Conservation (phyloP, 1,140 invertebrate species). For the Trypoxylus dichotomus region DNA sequence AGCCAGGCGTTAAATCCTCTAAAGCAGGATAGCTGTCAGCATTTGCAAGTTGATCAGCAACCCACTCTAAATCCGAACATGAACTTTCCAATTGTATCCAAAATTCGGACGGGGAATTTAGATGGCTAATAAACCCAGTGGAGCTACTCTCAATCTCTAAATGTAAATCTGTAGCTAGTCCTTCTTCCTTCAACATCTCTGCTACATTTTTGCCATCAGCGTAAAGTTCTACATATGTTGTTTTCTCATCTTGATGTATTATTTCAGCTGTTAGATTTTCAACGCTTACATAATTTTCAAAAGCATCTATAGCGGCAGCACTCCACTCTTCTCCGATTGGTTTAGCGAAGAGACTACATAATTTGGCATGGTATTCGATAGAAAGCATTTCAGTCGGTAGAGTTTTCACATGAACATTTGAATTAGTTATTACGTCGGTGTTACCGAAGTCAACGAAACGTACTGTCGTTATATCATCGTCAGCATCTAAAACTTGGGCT, state of each 20-base stretch:
- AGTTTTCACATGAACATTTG: slow-evolving; percentile 58
- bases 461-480: slow-evolving; percentile 70
- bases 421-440: slow-evolving; percentile 67
- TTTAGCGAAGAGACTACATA: slow-evolving; percentile 67
- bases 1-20: slow-evolving; percentile 57
- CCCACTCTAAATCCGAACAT: slow-evolving; percentile 62
- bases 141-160: slow-evolving; percentile 57
- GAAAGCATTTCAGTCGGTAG: slow-evolving; percentile 59
- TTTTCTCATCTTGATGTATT: slow-evolving; percentile 60
- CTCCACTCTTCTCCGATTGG: slow-evolving; percentile 69
- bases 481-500: slow-evolving; percentile 73
- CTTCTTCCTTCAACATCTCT: slow-evolving; percentile 59
- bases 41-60: slow-evolving; percentile 60
- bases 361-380: slow-evolving; percentile 61
- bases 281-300: slow-evolving; percentile 57
- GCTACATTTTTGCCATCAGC: slow-evolving; percentile 62
- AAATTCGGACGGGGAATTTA: slow-evolving; percentile 69
- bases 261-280: slow-evolving; percentile 56
- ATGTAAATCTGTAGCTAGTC: slow-evolving; percentile 45
- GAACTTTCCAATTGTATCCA: slow-evolving; percentile 70
- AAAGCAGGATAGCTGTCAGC: slow-evolving; percentile 60
- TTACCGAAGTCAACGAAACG: slow-evolving; percentile 85
- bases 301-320: slow-evolving; percentile 61
- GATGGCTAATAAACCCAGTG: slow-evolving; percentile 66
- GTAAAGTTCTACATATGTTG: slow-evolving; percentile 68